phyloP scores from a whole-genome alignment of 2,113 vertebrate species.

The Ageneiosus marmoratus region DNA sequence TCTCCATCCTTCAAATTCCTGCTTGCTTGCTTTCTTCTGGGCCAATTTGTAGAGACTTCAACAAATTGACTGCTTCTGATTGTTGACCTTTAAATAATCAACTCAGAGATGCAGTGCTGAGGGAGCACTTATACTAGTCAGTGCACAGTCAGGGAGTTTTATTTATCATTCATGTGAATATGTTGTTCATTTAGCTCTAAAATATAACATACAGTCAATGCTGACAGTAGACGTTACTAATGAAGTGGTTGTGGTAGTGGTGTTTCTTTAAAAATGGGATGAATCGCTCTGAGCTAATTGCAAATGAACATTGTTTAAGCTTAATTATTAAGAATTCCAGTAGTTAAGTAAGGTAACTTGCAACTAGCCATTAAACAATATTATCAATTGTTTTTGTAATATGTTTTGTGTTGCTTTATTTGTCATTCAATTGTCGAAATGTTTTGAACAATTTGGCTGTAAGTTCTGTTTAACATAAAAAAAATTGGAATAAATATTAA shows the following conservation, averaged over 20 bases:
- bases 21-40: slow-evolving; percentile 11
- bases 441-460: not conserved
- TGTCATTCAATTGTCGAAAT: not conserved
- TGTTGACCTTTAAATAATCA: slow-evolving; percentile 21
- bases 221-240: not conserved
- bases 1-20: slow-evolving; percentile 48
- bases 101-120: slow-evolving; percentile 18
- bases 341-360: too few species aligned
- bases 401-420: not conserved
- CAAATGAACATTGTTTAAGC: too few species aligned
- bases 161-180: not conserved
- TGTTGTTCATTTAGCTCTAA: not conserved
- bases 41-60: slow-evolving; percentile 21
- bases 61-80: slow-evolving; percentile 20
- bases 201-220: slow-evolving; percentile 1
- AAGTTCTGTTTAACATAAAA: not conserved
- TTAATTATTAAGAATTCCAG: too few species aligned
- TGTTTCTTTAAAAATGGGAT: not conserved
- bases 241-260: not conserved
- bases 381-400: not conserved
- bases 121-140: not conserved
- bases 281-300: too few species aligned
- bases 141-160: not conserved
- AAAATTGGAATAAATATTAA: not conserved
- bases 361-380: too few species aligned